These are phyloP conservation scores for Drepana falcataria DNA, from an alignment of 2,888 invertebrate species.

Conservation along the genomic window DNA sequence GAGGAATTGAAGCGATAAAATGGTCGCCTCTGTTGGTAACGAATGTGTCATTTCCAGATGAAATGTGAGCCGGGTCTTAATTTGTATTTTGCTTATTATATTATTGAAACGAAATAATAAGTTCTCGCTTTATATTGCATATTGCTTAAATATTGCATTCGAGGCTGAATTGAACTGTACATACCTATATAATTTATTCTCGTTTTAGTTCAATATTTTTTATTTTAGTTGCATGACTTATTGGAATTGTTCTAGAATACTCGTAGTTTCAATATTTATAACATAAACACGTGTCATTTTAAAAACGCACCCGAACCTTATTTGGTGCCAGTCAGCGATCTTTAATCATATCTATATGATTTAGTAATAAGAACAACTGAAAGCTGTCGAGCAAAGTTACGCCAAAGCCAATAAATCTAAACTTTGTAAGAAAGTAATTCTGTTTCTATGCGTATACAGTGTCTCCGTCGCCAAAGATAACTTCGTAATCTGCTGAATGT, in stretches of 20 bases:
- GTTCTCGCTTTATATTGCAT: conserved; percentile 8
- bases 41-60: conserved; percentile 68
- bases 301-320: conserved; percentile 1
- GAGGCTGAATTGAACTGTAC: background rate
- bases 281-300: conserved; percentile 26
- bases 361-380: conserved; percentile 67
- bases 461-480: conserved; percentile 58
- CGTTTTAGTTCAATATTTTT: background rate
- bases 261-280: background rate
- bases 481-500: conserved; percentile 59
- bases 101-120: conserved; percentile 7
- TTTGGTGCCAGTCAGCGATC: conserved; percentile 50
- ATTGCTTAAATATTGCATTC: conserved; percentile 1
- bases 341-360: conserved; percentile 64
- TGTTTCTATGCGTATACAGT: conserved; percentile 63
- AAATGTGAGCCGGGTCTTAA: conserved; percentile 53
- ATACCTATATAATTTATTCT: background rate
- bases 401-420: conserved; percentile 72
- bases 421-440: conserved; percentile 71
- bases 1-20: conserved; percentile 69
- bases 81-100: conserved; percentile 41
- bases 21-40: conserved; percentile 59
- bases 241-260: too few relatives aligned
- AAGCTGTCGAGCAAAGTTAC: conserved; percentile 59
- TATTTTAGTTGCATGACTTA: background rate